Percentiles rank a stretch among this genome's conserved stretches.
Evolutionary conservation across 2,888 invertebrate species (phyloP).

Genomic region (Sicus ferrugineus): DNA sequence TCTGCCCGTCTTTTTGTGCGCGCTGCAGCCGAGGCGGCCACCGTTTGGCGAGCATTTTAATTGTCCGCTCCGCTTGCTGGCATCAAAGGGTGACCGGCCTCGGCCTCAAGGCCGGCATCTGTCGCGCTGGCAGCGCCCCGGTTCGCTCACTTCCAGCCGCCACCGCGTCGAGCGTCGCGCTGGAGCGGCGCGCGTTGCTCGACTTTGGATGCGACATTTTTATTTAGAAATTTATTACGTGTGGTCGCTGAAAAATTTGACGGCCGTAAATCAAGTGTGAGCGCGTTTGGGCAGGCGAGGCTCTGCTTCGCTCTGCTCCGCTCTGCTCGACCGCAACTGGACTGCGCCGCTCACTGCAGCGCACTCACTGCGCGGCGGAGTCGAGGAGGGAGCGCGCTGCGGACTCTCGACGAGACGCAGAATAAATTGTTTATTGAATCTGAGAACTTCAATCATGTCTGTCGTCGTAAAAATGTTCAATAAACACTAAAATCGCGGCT

Average conservation of each 20-base stretch:
- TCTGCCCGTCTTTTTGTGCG: slow-evolving; percentile 13
- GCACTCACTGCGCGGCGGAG: too few relatives aligned
- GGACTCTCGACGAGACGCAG: too few relatives aligned
- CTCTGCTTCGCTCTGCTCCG: not conserved
- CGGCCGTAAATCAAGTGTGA: slow-evolving; percentile 55
- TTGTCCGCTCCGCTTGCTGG: slow-evolving; percentile 35
- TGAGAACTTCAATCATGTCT: too few relatives aligned
- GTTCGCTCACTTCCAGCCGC: too few relatives aligned
- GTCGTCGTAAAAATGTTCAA: not conserved
- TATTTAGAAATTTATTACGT: slow-evolving; percentile 57
- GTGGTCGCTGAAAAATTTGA: slow-evolving; percentile 61
- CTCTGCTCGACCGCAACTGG: too few relatives aligned
- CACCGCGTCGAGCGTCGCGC: not conserved
- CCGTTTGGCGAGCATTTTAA: slow-evolving; percentile 20
- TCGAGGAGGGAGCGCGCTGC: too few relatives aligned
- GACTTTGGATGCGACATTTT: slow-evolving; percentile 26
- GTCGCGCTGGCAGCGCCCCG: too few relatives aligned
- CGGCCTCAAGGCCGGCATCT: not conserved
- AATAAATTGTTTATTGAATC: too few relatives aligned
- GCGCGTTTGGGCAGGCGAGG: not conserved
- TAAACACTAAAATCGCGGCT: not conserved
- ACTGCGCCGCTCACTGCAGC: too few relatives aligned
- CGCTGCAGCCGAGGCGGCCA: not conserved
- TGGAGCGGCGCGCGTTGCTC: not conserved
- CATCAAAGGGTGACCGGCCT: slow-evolving; percentile 29